Evolutionary conservation across 2,113 vertebrate genomes (phyloP).

Genomic region (Nanger granti): DNA sequence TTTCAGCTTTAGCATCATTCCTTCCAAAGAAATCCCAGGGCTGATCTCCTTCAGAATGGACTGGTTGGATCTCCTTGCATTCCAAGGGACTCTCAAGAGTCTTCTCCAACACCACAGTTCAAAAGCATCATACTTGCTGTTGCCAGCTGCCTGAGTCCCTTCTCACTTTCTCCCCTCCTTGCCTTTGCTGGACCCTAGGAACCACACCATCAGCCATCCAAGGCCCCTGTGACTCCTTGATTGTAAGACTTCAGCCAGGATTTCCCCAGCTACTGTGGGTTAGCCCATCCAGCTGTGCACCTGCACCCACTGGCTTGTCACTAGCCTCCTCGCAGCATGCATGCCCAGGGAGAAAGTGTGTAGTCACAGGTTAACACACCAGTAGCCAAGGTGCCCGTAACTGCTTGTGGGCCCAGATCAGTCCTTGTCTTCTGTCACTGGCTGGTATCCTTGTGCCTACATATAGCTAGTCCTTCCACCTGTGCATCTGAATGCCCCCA

Average conservation of each 20-base stretch:
- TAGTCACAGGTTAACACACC: background rate
- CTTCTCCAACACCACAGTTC: too few relatives aligned
- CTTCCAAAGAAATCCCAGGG: too few relatives aligned
- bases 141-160: background rate
- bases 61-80: too few relatives aligned
- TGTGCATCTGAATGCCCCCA: background rate
- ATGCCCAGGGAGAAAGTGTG: background rate
- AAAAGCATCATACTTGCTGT: background rate
- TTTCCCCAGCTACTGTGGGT: background rate
- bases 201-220: background rate
- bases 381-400: background rate
- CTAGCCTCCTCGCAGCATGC: background rate
- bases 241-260: background rate
- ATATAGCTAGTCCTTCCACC: too few relatives aligned
- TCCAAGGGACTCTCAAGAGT: too few relatives aligned
- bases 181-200: background rate
- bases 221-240: background rate
- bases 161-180: background rate
- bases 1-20: too few relatives aligned
- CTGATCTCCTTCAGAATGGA: too few relatives aligned
- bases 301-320: background rate
- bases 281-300: background rate
- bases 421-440: background rate
- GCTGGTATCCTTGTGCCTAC: background rate
- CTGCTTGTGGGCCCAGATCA: background rate